Evolutionary conservation across 2,797 vertebrate species (phyloP), one percentile per base, ranked within the genome.

Genomic region (Acanthurus lineatus): DNA sequence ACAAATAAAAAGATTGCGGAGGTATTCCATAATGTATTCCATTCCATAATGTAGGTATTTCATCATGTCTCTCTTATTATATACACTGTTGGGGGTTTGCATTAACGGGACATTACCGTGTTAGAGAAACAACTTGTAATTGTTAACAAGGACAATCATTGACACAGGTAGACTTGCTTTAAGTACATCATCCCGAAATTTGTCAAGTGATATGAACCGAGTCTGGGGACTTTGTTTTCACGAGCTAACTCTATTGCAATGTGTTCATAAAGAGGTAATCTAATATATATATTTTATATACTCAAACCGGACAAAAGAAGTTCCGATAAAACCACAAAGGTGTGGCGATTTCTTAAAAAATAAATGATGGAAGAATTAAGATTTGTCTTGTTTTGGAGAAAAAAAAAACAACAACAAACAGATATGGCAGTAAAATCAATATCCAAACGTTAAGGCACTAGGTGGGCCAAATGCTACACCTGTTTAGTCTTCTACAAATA

Each of bases 401-500:
- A 91, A 93, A 90, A 94, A 94, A 95, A 75, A 69, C 65, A 40
- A 32, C 53, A 67, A 82, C 67, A 71, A 84, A 72, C 87, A 88
- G 82, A 96, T 94, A 96, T 96, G 96, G 97, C 97, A 97, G 96
- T 97, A 97, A 96, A 94, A 96, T 93, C 95, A 93, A 96, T 95
- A 92, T 96, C 93, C 95, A 96, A 96, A 94, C 94, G 91, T 96
- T 97, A 99, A 99, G 98, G 98, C 98, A 99, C 97, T 96, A 97
- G 97, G 96, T 97, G 94, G 94, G 93, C 92, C 93, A 94, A 95
- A 97, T 87, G 94, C 94, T 97, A 97, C 95, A 96, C 95, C 95
- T 95, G 96, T 95, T 96, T 96, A 97, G 97, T 98, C 96, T 97
- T 97, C 96, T 98, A 97, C 96, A 94, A 99, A 98, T 99, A 98